Base-by-base conservation (phyloP, 1,140 invertebrate species). In the Metaphire vulgaris region DNA sequence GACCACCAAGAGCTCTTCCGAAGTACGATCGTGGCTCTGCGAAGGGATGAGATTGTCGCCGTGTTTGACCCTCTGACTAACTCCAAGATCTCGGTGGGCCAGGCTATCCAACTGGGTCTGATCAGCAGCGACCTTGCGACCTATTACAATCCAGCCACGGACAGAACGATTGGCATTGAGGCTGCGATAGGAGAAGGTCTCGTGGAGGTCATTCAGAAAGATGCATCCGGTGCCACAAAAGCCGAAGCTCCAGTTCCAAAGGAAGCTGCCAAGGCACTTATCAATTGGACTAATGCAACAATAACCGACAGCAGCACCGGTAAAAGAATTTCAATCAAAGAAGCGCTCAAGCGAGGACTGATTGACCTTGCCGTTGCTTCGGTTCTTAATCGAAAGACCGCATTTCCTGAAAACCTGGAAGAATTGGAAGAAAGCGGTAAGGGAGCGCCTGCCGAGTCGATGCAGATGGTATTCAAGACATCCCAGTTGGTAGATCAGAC, bases 161-260 rank as follows among this genome's bases (percentile, higher is more conserved):
- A 78, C n/a, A 69, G 82, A 29, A 67, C 76, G n/a, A 75, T 86
- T 6, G 76, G 79, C 1, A 78, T 86, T 21, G 75, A 91, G 69
- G 92, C 93, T 88, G 94, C 93, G 0, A 91, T 94, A 80, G 92
- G 95, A 85, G 88, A 89, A 79, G 93, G 92, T 26, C 85, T 92
- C 28, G 85, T 95, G 16, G 21, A 32, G 33, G 30, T 33, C 21
- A 21, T 56, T 6, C 6, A 56, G 41, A 56, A 56, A 21, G 41
- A 56, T 21, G 21, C 41, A 21, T 6, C 41, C 6, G 21, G 21
- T 56, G 41, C 21, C 6, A 6, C 41, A 12, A 56, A 21, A 56
- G 6, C 6, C 21, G 41, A 56, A 21, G 21, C 6, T 6, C 6
- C 6, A 21, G 21, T 12, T n/a, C 33, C 68, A 12, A 33, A 31